phyloP scores from a whole-genome alignment of 2,797 vertebrate genomes.

The Phyllotis vaccarum region DNA sequence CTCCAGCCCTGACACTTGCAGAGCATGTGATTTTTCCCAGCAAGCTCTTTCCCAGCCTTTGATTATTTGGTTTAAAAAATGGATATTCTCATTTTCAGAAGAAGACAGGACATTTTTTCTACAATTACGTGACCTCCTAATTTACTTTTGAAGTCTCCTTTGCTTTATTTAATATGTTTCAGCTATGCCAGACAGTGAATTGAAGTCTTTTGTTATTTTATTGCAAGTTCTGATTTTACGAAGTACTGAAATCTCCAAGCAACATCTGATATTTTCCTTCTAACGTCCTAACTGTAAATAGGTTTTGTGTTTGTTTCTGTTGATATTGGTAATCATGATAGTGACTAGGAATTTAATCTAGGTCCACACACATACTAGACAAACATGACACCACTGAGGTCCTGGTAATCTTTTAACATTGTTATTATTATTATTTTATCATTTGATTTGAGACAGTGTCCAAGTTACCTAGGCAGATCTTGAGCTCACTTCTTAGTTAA shows the following conservation, averaged over 20 bases:
- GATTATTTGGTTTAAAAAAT: slow-evolving; percentile 23
- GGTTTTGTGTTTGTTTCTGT: neutral
- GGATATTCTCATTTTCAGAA: slow-evolving; percentile 20
- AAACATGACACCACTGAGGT: neutral
- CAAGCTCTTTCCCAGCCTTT: neutral
- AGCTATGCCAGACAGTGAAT: neutral
- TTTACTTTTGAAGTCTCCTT: slow-evolving; percentile 5
- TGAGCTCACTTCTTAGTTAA: neutral
- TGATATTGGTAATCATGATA: no score
- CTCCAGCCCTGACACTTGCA: neutral
- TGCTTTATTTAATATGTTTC: neutral
- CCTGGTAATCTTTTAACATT: neutral
- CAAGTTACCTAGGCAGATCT: neutral
- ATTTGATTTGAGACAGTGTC: neutral
- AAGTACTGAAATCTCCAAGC: neutral
- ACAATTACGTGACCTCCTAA: neutral
- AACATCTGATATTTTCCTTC: neutral
- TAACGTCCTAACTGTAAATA: neutral
- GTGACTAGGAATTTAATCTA: neutral
- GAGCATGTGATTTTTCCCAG: neutral
- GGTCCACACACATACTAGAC: neutral
- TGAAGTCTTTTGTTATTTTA: neutral
- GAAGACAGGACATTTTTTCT: neutral
- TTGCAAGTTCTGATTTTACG: neutral
- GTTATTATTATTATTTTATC: neutral